Evolutionary conservation across 2,113 vertebrate species (phyloP), one percentile per base, ranked within the genome.

Genomic region (Empidonax alnorum): DNA sequence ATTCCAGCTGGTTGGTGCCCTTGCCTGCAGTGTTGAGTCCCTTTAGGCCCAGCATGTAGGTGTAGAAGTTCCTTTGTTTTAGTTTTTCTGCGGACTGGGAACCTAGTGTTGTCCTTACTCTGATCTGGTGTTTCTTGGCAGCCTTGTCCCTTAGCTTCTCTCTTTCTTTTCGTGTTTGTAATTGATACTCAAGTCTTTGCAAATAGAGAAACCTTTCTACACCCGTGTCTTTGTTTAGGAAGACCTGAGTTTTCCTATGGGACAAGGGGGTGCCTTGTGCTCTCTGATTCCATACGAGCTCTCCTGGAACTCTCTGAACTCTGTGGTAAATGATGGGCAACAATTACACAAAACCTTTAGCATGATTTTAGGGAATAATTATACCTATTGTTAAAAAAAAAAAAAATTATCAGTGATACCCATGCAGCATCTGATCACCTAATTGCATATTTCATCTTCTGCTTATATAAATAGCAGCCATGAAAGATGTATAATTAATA

Each of bases 401-500:
- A 14, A 44, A 17, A 44, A 80, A 52, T 16, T 69, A 71, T 55
- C 68, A 37, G 33, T 89, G 61, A 56, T 72, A 72, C 68, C 0
- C 0, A n/a, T 88, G 52, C 61, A 72, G 85, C 56, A 56, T 92
- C 90, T 89, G 93, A 84, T 95, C 94, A 92, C 80, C 72, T 96
- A 93, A 96, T 90, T 96, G 37, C 65, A 61, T 94, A 95, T 87
- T 96, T 94, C 52, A 92, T 93, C 76, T 90, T 92, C 37, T 81
- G 58, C 55, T 96, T 62, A 81, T 84, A 95, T 74, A 90, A 83
- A 92, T 87, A 96, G 44, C 59, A 92, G 56, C 41, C n/a, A 79
- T 90, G 73, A 93, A 94, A 90, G 84, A 78, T 78, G n/a, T 78
- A 41, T 82, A 81, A 96, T 91, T 96, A 92, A 94, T 94, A 94